Base-by-base conservation (phyloP, 2,113 vertebrate genomes). In the Triplophysa dalaica region DNA sequence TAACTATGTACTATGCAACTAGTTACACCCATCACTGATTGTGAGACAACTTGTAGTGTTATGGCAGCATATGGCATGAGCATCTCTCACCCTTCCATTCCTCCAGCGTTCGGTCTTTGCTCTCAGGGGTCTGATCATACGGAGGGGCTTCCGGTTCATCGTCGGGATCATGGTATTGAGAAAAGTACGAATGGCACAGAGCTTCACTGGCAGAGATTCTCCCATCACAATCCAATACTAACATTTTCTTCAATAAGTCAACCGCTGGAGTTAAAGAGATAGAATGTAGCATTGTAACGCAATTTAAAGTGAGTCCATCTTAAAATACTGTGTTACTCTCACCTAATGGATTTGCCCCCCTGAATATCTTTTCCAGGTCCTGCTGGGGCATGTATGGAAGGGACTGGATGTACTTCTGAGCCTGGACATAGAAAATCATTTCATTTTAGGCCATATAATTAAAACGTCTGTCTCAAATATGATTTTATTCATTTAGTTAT, bases 351-450 rank as follows among this genome's bases (percentile, higher is more conserved):
- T 98, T 99, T 73, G 96, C 96, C 85, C 94, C 96, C 56, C 87
- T 93, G 82, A 99, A 99, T 80, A 99, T 91, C 87, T 94, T 95
- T 82, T 94, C 95, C 88, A 99, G 91, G 89, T 99, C 97, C 89
- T 98, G 96, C 85, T 95, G 95, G 56, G 97, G 97, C 96, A 98
- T 97, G 86, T 95, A 94, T 66, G 98, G 95, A 87, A 99, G 93
- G 75, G 97, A 99, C 90, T 99, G 95, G 79, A 99, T 97, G 85
- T 98, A 99, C 66, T 97, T 98, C 92, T 98, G 95, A 54, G 97
- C 98, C 97, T 99, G 90, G 63, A 78, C 84, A 83, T 54, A 86
- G 62, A 67, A 48, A 64, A n/a, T 43, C 21, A 62, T 62, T 33
- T 33, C 1, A 38, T 38, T 7, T 38, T 38, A 38, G 33, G 33